These are phyloP conservation scores for Remorina albescens DNA, from an alignment of 2,797 vertebrate species.

Conservation along the genomic window DNA sequence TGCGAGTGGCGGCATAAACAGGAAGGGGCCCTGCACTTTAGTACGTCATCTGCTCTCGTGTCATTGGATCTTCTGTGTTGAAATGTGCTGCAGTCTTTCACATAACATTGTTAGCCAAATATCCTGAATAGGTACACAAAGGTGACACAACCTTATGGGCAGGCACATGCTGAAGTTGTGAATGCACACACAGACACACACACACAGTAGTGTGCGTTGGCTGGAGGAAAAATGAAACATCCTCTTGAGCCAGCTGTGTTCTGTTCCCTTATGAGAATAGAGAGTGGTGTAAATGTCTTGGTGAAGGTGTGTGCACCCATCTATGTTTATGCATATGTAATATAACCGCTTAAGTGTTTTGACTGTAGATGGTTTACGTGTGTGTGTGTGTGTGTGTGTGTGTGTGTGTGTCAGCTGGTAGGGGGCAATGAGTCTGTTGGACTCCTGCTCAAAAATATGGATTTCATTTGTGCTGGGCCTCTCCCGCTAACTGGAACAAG, in stretches of 20 bases:
- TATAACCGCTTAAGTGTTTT: constrained; percentile 62
- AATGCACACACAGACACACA: background rate
- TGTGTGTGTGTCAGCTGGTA: constrained; percentile 29
- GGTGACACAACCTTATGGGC: constrained; percentile 48
- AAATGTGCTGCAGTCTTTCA: constrained; percentile 69
- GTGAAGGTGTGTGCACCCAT: constrained; percentile 23
- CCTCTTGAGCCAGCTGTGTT: constrained; percentile 51
- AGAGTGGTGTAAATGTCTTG: constrained; percentile 43
- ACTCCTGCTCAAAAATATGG: constrained; percentile 68
- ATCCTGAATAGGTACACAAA: constrained; percentile 71
- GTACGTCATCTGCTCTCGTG: constrained; percentile 77
- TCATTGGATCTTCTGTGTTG: constrained; percentile 73
- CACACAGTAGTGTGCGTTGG: constrained; percentile 23
- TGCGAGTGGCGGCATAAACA: constrained; percentile 72
- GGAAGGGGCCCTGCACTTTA: constrained; percentile 75
- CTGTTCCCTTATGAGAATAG: constrained; percentile 39
- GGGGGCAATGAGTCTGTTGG: constrained; percentile 50
- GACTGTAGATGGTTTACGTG: constrained; percentile 23
- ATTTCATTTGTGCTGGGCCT: constrained; percentile 68
- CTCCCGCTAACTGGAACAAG: constrained; percentile 59
- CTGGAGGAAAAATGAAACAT: constrained; percentile 46
- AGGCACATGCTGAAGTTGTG: constrained; percentile 2
- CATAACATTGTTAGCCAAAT: constrained; percentile 74
- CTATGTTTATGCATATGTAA: constrained; percentile 41
- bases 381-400: constrained; percentile 24